These are phyloP conservation scores for Zosterops borbonicus DNA, from an alignment of 2,113 vertebrate species.

Conservation along the genomic window DNA sequence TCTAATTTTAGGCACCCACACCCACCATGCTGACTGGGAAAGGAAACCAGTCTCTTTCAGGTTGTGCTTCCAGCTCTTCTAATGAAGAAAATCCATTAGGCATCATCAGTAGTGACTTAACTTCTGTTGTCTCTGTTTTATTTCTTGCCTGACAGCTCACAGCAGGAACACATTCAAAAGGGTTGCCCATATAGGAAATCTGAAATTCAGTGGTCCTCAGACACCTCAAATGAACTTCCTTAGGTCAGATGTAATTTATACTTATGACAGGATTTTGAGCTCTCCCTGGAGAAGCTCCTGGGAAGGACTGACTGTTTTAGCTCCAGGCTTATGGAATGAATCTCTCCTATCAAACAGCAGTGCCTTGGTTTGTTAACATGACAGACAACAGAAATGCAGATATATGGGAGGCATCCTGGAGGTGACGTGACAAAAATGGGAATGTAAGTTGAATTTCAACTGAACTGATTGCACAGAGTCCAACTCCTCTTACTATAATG, in stretches of 20 bases:
- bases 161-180: not conserved
- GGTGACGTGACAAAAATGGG: not conserved
- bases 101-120: rapidly evolving
- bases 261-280: not conserved
- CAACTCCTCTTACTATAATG: not conserved
- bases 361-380: not conserved
- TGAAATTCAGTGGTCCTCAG: not conserved
- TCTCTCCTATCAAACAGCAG: not conserved
- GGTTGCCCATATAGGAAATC: not conserved
- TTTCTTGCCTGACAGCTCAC: not conserved
- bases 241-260: not conserved
- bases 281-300: not conserved
- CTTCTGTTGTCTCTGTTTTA: not conserved
- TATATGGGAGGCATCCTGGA: not conserved
- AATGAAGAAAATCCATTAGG: not conserved
- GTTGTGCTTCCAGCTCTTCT: not conserved
- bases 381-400: not conserved
- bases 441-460: not conserved
- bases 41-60: not conserved
- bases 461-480: not conserved
- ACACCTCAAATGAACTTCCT: not conserved
- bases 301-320: not conserved
- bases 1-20: conserved; percentile 17
- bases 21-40: not conserved
- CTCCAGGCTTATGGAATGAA: not conserved